phyloP scores from a whole-genome alignment of 2,113 vertebrate species.

The Pachyramphus minor region DNA sequence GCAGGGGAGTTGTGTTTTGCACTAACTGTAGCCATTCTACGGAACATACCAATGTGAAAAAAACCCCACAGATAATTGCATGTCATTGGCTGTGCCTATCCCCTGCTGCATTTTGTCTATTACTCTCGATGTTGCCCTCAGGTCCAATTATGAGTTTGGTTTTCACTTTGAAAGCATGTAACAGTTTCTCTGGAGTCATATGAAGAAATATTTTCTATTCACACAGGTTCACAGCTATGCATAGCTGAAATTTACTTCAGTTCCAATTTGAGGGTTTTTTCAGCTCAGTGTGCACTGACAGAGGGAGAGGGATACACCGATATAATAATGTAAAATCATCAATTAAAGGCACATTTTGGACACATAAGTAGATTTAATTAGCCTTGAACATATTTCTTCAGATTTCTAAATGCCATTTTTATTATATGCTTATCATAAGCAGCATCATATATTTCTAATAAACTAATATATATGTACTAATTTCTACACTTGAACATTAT shows the following conservation, averaged over 20 bases:
- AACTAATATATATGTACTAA: background rate
- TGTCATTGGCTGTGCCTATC: background rate
- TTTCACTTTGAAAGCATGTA: background rate
- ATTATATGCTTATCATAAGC: background rate
- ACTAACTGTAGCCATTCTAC: background rate
- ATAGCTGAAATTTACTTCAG: background rate
- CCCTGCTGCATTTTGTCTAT: background rate
- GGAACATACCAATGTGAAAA: background rate
- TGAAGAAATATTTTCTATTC: background rate
- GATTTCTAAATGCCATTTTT: background rate
- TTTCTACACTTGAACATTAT: background rate
- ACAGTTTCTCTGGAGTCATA: background rate
- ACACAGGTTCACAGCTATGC: background rate
- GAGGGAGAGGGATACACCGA: fast-evolving
- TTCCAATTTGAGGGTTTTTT: background rate
- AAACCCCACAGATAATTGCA: background rate
- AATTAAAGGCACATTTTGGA: background rate
- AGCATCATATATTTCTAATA: background rate
- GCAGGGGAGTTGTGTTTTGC: background rate
- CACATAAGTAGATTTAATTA: background rate
- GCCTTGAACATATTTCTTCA: background rate
- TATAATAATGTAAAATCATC: background rate
- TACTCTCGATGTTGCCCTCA: background rate
- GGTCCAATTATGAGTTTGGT: background rate
- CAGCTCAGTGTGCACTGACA: background rate